Conservation (phyloP, 2,797 vertebrate species). For the Danio tinwini region DNA sequence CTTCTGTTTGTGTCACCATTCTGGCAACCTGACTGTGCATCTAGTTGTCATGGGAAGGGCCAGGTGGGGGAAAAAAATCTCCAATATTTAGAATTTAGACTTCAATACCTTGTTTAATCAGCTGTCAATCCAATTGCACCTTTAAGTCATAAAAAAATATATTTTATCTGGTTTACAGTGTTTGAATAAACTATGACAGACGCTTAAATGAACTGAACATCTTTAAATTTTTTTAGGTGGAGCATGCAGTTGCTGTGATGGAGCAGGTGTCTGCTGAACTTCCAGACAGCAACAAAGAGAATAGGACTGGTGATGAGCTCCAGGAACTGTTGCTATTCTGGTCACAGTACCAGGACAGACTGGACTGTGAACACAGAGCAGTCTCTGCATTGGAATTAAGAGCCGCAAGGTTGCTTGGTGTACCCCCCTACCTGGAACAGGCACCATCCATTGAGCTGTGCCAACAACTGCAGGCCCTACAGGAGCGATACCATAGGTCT, state of each 20-base stretch:
- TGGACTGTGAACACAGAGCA: conserved; percentile 84
- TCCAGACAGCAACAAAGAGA: conserved; percentile 74
- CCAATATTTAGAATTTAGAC: no score
- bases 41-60: no score
- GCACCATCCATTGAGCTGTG: conserved; percentile 74
- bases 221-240: conserved; percentile 76
- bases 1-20: no score
- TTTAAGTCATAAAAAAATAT: no score
- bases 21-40: no score
- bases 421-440: conserved; percentile 71
- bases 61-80: no score
- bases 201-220: not conserved
- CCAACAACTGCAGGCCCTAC: conserved; percentile 84
- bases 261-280: conserved; percentile 87
- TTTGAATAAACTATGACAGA: no score
- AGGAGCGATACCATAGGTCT: conserved; percentile 81
- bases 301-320: conserved; percentile 78
- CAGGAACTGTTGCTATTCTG: conserved; percentile 78
- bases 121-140: no score
- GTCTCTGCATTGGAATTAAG: conserved; percentile 84
- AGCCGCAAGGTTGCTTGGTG: conserved; percentile 74
- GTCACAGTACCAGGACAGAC: conserved; percentile 80
- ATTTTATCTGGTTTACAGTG: no score
- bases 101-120: no score
- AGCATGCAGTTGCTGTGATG: conserved; percentile 82